These are phyloP conservation scores for Parnassius glacialis DNA, from an alignment of 2,888 invertebrate genomes.

Conservation along the genomic window DNA sequence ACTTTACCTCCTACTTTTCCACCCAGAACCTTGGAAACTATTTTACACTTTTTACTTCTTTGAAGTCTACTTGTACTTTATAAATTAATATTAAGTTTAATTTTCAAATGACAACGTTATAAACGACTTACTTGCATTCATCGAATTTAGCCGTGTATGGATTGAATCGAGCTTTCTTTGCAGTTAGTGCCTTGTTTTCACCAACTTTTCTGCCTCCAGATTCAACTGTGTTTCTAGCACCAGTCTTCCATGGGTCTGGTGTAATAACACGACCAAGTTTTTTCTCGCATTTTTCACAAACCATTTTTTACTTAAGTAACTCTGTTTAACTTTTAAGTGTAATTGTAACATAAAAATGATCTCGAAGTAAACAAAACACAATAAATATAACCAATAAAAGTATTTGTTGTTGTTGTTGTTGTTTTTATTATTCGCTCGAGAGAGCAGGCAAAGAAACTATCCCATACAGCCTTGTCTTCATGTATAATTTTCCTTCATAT, in stretches of 20 bases:
- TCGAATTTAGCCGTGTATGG: constrained; percentile 90
- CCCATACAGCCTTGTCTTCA: too few relatives aligned
- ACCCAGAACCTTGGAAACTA: too few relatives aligned
- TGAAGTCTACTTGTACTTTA: too few relatives aligned
- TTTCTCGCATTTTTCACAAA: constrained; percentile 94
- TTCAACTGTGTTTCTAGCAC: constrained; percentile 94
- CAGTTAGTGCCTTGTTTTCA: constrained; percentile 96
- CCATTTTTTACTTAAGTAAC: constrained; percentile 84
- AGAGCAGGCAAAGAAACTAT: too few relatives aligned
- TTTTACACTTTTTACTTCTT: too few relatives aligned
- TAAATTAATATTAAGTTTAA: too few relatives aligned
- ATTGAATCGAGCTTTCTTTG: constrained; percentile 90
- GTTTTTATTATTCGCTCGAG: too few relatives aligned
- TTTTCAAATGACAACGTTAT: too few relatives aligned
- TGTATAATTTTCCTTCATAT: too few relatives aligned
- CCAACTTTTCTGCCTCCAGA: constrained; percentile 95
- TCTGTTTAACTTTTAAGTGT: not conserved
- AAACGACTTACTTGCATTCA: constrained; percentile 81
- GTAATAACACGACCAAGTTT: constrained; percentile 96
- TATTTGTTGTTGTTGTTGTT: too few relatives aligned
- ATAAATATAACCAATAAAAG: not conserved
- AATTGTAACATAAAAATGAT: not conserved
- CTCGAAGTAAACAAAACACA: not conserved
- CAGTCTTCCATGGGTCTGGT: constrained; percentile 98
- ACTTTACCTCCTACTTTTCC: too few relatives aligned